These are phyloP conservation scores for Oceanodroma leucorhoa DNA, from an alignment of 2,797 vertebrate genomes.

Conservation along the genomic window DNA sequence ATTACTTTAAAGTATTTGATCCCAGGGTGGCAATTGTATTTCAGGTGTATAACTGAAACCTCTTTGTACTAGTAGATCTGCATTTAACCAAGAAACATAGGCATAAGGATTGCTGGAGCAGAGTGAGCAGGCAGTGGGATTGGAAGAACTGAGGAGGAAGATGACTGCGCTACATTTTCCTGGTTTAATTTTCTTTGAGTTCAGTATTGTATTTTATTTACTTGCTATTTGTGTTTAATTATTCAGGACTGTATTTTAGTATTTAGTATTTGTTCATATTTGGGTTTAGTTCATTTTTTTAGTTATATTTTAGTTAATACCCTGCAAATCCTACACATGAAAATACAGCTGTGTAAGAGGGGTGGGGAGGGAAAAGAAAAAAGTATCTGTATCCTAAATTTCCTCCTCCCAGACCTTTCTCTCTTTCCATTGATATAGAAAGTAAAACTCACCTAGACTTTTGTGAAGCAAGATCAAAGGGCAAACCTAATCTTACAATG, in stretches of 20 bases:
- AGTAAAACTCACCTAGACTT: neutral
- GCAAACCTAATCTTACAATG: neutral
- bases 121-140: neutral
- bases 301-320: neutral
- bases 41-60: neutral
- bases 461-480: neutral
- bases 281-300: neutral
- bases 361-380: neutral
- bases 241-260: neutral
- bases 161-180: neutral
- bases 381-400: neutral
- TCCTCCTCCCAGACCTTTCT: neutral
- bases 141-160: neutral
- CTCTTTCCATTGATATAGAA: neutral
- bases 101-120: neutral
- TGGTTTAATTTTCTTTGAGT: neutral
- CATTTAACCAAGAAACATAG: neutral
- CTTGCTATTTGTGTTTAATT: neutral
- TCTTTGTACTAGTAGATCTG: neutral
- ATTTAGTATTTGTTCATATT: neutral
- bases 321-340: neutral
- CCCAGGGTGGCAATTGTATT: neutral
- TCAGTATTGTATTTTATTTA: neutral
- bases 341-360: neutral
- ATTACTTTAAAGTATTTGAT: neutral